These are phyloP conservation scores for Apistogramma diplotaenia DNA, from an alignment of 2,113 vertebrate genomes.

Conservation along the genomic window DNA sequence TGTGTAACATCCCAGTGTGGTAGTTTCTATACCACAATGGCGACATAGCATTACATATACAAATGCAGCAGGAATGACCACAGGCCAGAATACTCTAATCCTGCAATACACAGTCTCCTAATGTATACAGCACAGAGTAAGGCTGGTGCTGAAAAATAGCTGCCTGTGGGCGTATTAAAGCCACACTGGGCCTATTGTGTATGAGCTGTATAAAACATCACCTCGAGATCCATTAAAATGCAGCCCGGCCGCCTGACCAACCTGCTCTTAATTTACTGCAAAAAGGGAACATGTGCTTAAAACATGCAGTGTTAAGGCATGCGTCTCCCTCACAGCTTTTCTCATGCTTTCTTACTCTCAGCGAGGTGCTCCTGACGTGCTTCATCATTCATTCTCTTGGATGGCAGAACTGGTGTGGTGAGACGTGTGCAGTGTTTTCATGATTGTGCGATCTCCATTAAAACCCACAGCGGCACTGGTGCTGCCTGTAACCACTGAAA, in stretches of 20 bases:
- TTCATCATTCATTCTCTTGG: slow-evolving; percentile 34
- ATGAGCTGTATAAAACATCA: slow-evolving; percentile 46
- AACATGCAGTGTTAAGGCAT: not conserved
- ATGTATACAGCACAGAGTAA: slow-evolving; percentile 18
- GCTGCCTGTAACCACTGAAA: slow-evolving; percentile 22
- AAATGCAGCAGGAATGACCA: slow-evolving; percentile 17
- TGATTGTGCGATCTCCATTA: slow-evolving; percentile 38
- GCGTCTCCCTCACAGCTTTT: not conserved
- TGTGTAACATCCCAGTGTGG: slow-evolving; percentile 27
- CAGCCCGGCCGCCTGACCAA: slow-evolving; percentile 19
- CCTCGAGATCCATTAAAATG: slow-evolving; percentile 58
- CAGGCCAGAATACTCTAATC: slow-evolving; percentile 40
- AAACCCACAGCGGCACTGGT: slow-evolving; percentile 9
- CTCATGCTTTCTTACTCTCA: not conserved
- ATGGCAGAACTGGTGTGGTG: slow-evolving; percentile 30
- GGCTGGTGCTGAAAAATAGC: slow-evolving; percentile 46
- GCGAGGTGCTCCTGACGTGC: not conserved
- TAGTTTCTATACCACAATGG: not conserved
- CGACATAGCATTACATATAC: slow-evolving; percentile 22
- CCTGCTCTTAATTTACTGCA: slow-evolving; percentile 28
- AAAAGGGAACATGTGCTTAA: slow-evolving; percentile 38
- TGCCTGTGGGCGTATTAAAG: slow-evolving; percentile 48
- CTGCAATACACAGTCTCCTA: slow-evolving; percentile 13
- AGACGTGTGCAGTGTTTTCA: not conserved
- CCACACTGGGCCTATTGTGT: slow-evolving; percentile 57